phyloP scores from a whole-genome alignment of 1,140 invertebrate genomes.

The Drosophila watanabei region DNA sequence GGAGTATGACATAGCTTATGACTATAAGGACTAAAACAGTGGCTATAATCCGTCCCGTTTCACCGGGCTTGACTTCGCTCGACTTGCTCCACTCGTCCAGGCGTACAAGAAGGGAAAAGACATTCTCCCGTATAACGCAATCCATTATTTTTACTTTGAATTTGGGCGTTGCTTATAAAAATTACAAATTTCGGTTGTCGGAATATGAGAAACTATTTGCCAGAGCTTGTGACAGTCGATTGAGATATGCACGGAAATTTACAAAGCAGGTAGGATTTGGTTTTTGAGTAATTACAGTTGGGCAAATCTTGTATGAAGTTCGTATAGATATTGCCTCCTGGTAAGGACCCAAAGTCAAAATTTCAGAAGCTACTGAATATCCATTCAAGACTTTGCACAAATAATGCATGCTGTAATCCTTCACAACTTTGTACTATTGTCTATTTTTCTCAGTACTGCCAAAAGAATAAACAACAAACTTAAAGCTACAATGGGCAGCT shows the following conservation, averaged over 20 bases:
- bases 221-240: neutral
- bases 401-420: no score
- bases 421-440: neutral
- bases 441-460: neutral
- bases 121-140: neutral
- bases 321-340: no score
- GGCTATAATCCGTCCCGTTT: slow-evolving; percentile 29
- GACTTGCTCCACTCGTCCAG: slow-evolving; percentile 20
- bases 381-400: no score
- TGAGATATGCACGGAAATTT: no score
- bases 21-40: slow-evolving; percentile 12
- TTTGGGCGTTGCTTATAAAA: neutral
- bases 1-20: slow-evolving; percentile 12
- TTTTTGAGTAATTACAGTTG: no score
- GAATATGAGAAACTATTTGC: neutral
- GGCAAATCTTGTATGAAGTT: no score
- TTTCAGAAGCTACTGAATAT: no score
- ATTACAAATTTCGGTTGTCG: neutral
- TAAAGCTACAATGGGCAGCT: slow-evolving; percentile 2
- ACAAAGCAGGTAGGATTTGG: no score
- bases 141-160: slow-evolving; percentile 14
- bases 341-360: no score
- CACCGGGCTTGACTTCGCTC: neutral
- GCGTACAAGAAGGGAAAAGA: neutral
- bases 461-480: neutral